A percentile compares a stretch with the other conserved stretches of the same genome.
These are phyloP conservation scores for Meriones psammophilus DNA, from an alignment of 2,797 vertebrate genomes.

Conservation along the genomic window DNA sequence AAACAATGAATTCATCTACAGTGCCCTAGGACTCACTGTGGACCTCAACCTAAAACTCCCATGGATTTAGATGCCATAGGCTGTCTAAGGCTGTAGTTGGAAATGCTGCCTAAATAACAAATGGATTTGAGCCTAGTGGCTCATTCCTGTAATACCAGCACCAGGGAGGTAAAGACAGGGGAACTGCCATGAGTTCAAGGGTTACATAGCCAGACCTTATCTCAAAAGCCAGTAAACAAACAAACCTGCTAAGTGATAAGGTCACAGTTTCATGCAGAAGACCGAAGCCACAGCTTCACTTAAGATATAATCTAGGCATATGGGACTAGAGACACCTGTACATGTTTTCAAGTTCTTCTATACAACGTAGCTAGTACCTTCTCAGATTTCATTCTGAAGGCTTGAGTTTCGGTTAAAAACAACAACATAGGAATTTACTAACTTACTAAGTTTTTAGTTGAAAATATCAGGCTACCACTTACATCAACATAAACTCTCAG, in stretches of 20 bases:
- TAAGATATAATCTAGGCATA: conserved; percentile 13
- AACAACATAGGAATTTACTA: conserved; percentile 17
- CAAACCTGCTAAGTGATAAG: background rate
- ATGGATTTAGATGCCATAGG: background rate
- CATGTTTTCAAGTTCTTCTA: background rate
- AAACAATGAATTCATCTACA: conserved; percentile 43
- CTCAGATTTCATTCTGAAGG: conserved; percentile 40
- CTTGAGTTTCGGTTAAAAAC: background rate
- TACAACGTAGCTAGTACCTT: background rate
- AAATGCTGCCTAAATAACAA: conserved; percentile 36
- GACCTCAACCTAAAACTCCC: conserved; percentile 21
- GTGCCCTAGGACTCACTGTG: background rate
- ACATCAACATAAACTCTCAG: background rate
- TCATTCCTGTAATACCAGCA: background rate
- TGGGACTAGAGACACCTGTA: background rate
- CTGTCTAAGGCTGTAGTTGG: background rate
- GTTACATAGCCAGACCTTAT: background rate
- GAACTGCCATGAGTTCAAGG: background rate
- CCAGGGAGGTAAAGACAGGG: background rate
- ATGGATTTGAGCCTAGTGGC: background rate
- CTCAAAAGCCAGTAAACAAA: background rate
- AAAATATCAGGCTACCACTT: background rate
- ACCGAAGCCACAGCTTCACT: background rate
- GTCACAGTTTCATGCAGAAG: conserved; percentile 8
- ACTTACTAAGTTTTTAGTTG: background rate